Base-by-base conservation (phyloP, 2,888 invertebrate species). In the Euproctis similis region DNA sequence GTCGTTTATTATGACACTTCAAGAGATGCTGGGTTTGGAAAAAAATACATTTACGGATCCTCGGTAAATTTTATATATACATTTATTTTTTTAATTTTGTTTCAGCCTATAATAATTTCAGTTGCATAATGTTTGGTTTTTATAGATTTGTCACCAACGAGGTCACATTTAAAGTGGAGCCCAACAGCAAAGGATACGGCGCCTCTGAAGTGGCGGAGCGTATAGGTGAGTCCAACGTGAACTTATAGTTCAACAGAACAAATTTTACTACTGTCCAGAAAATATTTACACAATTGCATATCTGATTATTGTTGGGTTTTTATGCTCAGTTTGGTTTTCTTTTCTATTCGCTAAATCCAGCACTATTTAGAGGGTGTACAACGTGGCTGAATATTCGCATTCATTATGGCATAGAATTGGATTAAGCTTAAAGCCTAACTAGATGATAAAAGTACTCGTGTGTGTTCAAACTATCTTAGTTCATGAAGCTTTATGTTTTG, bases 161-260 rank as follows among this genome's bases (percentile, higher is more conserved):
- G 72, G 92, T 96, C 0, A 90, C 89, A 0, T 94, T 93, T 62
- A 90, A 88, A 78, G 92, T 93, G 1, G 86, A 85, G 32, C 87
- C 87, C 27, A 91, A 90, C 48, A 84, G 76, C 34, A 87, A 88
- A 53, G 87, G 88, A 9, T 84, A 89, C 42, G 90, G 90, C 51
- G 90, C 92, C 1, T 86, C 87, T 3, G 88, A 89, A 44, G 87
- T 93, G 6, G 90, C 89, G 2, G 78, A 71, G 29, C 86, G 75
- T 53, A 89, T 92, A 41, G 89, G 92, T 91, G 75, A 84, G 77
- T 36, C 24, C n/a, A 9, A 8, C 12, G 12, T n/a, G n/a, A n/a
- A 3, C 1, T 20, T n/a, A 20, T 20, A n/a, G 1, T n/a, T 5
- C 9, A 5, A 9, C 20, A 20, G 2, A n/a, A 20, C 2, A 2